These are phyloP conservation scores for Entelurus aequoreus DNA, from an alignment of 2,113 vertebrate species.

Conservation along the genomic window DNA sequence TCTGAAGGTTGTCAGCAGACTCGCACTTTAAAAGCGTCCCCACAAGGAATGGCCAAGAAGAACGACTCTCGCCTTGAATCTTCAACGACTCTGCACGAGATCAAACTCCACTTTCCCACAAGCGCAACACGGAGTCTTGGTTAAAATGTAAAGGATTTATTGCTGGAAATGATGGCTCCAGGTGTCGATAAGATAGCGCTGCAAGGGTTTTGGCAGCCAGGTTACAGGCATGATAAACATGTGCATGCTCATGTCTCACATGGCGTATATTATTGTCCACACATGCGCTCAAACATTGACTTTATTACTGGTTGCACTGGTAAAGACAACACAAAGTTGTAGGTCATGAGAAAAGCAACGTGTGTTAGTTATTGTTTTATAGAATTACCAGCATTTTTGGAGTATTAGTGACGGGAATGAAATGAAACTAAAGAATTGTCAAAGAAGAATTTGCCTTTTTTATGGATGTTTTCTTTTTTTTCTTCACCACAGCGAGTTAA, in stretches of 20 bases:
- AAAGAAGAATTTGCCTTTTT: too few species aligned
- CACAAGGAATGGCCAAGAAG: conserved; percentile 5
- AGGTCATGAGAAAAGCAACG: too few species aligned
- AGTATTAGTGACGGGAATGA: too few species aligned
- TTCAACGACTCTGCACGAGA: conserved; percentile 22
- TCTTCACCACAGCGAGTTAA: too few species aligned
- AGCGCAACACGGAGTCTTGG: conserved; percentile 22
- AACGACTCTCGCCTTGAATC: background rate
- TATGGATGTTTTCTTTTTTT: too few species aligned
- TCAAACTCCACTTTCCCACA: conserved; percentile 67
- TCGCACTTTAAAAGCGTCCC: background rate
- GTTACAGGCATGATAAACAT: too few species aligned
- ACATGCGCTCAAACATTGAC: conserved; percentile 8
- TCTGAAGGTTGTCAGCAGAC: background rate
- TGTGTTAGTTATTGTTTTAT: too few species aligned
- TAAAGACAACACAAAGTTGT: conserved; percentile 48
- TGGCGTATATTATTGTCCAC: too few species aligned
- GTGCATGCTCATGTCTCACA: too few species aligned
- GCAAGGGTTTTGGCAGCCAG: too few species aligned
- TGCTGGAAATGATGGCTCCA: background rate
- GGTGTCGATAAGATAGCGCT: background rate
- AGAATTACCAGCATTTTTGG: too few species aligned
- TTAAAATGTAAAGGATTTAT: conserved; percentile 70
- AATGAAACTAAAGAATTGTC: too few species aligned
- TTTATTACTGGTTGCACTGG: conserved; percentile 36